These are phyloP conservation scores for Periparus ater DNA, from an alignment of 2,797 vertebrate genomes.

Conservation along the genomic window DNA sequence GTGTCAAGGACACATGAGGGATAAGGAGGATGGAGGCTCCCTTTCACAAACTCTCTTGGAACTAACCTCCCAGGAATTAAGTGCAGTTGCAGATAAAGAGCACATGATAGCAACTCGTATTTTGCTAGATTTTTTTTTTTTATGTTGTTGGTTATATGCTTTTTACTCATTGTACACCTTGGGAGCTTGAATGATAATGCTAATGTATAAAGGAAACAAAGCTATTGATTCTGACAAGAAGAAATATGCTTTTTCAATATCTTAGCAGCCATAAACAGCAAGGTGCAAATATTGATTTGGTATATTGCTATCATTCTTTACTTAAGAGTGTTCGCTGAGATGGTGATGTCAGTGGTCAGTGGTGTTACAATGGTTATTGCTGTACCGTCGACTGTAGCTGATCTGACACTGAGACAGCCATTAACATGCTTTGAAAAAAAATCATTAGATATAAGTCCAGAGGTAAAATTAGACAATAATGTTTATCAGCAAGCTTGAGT, in stretches of 20 bases:
- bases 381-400: not conserved
- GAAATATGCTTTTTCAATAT: not conserved
- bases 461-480: not conserved
- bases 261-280: not conserved
- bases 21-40: not conserved
- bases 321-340: not conserved
- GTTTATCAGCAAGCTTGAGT: not conserved
- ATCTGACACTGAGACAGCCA: not conserved
- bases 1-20: not conserved
- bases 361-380: not conserved
- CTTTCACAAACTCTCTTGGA: not conserved
- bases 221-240: constrained; percentile 4
- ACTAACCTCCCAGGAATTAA: not conserved
- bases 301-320: constrained; percentile 50
- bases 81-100: not conserved
- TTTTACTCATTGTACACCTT: not conserved
- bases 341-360: not conserved
- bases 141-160: not conserved
- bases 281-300: constrained; percentile 38
- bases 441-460: not conserved
- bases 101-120: fast-evolving
- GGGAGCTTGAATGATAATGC: not conserved
- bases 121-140: not conserved
- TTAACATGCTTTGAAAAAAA: constrained; percentile 39
- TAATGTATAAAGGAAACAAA: not conserved